Base-by-base conservation (phyloP, 2,797 vertebrate genomes). In the Heliangelus exortis region DNA sequence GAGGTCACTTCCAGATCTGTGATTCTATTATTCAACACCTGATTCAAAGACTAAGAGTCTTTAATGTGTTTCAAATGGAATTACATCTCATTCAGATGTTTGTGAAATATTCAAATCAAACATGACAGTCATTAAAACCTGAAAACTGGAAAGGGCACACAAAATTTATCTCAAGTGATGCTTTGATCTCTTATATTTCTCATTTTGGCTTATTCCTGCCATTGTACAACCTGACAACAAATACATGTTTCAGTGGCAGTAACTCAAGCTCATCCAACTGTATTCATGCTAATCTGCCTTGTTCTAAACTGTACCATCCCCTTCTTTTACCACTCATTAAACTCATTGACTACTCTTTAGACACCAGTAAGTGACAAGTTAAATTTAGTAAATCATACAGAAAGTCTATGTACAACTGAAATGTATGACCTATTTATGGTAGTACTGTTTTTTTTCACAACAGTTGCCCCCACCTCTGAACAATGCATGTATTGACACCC, bases 81-180 rank as follows among this genome's bases (percentile, higher is more conserved):
- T 68, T 84, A 33, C 6, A 23, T 75, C 21, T 83, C 26, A 7
- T 77, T 93, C 28, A 67, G 12, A 77, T 80, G 62, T 57, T 77
- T 86, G 53, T 73, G 41, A 88, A 88, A 89, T 79, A 93, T 57
- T 69, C 28, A 66, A 81, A 84, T 82, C 11, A 66, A 91, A 88
- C 28, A 21, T 21, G 25, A 84, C 23, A 62, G 47, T 84, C 10
- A 10, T 43, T 93, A 67, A 89, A 85, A 65, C n/a, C 25, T 68
- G n/a, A 58, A 79, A 87, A 75, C 51, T n/a, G 6, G 41, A 82
- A 43, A 41, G 2, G 69, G 2, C 4, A 4, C 29, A 36, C 25
- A 79, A 79, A 73, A 67, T 79, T 74, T 0, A 77, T 78, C 53
- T 84, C 55, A 71, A 84, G 80, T 45, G 84, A 48, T 47, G 75